Evolutionary conservation across 2,888 invertebrate species (phyloP).

Genomic region (Dicranocentrus wangi): DNA sequence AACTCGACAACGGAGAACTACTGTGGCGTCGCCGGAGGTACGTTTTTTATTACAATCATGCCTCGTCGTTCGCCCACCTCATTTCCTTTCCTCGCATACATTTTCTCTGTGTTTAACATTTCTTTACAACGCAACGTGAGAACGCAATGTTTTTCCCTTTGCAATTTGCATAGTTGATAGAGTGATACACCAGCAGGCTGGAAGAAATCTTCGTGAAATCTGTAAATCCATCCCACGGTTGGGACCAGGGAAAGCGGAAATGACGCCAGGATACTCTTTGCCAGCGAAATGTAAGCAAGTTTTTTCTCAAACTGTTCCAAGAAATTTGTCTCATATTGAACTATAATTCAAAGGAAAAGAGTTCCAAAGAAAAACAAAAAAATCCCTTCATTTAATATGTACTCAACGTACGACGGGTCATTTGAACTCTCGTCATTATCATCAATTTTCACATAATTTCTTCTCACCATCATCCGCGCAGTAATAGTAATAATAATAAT

Average conservation of each 20-base stretch:
- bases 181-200: slow-evolving; percentile 56
- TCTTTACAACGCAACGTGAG: neutral
- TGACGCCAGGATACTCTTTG: slow-evolving; percentile 58
- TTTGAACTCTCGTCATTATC: slow-evolving; percentile 47
- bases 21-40: slow-evolving; percentile 60
- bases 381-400: too few relatives aligned
- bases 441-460: slow-evolving; percentile 43
- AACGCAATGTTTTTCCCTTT: neutral
- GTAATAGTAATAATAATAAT: too few relatives aligned
- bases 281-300: slow-evolving; percentile 66
- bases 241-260: slow-evolving; percentile 60
- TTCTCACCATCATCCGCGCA: slow-evolving; percentile 13
- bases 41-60: neutral
- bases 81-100: too few relatives aligned
- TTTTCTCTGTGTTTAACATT: neutral
- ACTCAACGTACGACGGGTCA: slow-evolving; percentile 1
- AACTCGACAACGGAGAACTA: slow-evolving; percentile 63
- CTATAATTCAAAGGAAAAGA: neutral
- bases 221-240: slow-evolving; percentile 48
- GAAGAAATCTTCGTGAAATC: slow-evolving; percentile 50
- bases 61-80: too few relatives aligned
- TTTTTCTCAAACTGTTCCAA: neutral
- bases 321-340: too few relatives aligned
- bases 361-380: too few relatives aligned
- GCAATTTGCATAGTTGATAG: slow-evolving; percentile 51